Base-by-base conservation (phyloP, 2,888 invertebrate genomes). In the Xylocampa areola region DNA sequence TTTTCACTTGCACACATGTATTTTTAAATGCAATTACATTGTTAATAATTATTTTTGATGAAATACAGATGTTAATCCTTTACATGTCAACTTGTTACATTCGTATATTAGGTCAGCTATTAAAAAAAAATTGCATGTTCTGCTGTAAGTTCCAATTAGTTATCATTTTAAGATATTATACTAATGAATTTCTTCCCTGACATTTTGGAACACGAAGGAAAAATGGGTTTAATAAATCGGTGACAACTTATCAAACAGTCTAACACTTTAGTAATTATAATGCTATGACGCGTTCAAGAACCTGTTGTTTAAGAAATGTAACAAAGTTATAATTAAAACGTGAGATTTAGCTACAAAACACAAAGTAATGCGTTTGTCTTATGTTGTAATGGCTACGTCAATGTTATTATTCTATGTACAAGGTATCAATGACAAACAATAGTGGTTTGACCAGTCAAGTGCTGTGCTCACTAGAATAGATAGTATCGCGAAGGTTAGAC, bases 401-500 rank as follows among this genome's bases (percentile, higher is more conserved):
- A 66, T 39, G 39, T n/a, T n/a, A n/a, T n/a, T n/a, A 30, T 40
- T 49, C 66, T 48, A 54, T 54, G 41, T 40, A 55, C 52, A 52
- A 66, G 30, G 50, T 59, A 49, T 52, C 64, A 75, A 60, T 61
- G 59, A 67, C 66, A 50, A 67, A 76, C 68, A 77, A 77, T 73
- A 73, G 77, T 63, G 54, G 76, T 69, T 57, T 57, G 75, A 81
- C 80, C 73, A 75, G 81, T 79, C 73, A 54, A 52, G 74, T 66
- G 67, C 57, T 37, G 70, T 64, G 74, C 65, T 63, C 61, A 65
- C 60, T 68, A 47, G 39, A 63, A 50, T 75, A 72, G 73, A 74
- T 68, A 68, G 63, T 66, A 74, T 69, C 60, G 54, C 66, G 80
- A 84, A 85, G 86, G 85, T 84, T 80, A 67, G 45, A 66, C 49